phyloP scores from a whole-genome alignment of 2,888 invertebrate genomes.

The Drosophila silvestris region DNA sequence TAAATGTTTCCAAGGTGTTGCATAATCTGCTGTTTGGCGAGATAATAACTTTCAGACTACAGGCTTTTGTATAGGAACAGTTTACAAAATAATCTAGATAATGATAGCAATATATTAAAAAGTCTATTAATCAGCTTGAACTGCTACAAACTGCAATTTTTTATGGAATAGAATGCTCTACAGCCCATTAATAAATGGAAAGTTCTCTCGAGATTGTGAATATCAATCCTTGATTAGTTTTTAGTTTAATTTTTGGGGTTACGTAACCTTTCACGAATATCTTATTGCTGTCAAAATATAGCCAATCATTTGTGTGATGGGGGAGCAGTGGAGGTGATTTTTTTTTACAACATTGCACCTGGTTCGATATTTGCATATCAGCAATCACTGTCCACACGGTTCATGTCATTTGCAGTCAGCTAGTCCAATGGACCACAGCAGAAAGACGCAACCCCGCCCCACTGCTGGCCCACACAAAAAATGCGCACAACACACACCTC shows the following conservation, averaged over 20 bases:
- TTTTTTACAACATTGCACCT: slow-evolving; percentile 39
- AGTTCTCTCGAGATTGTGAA: background rate
- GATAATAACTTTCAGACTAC: slow-evolving; percentile 3
- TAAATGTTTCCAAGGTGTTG: slow-evolving; percentile 39
- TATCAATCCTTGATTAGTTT: background rate
- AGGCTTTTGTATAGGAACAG: background rate
- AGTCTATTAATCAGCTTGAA: background rate
- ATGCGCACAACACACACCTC: slow-evolving; percentile 25
- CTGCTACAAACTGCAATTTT: background rate
- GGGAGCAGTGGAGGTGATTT: background rate
- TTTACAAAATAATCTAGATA: background rate
- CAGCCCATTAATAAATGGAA: background rate
- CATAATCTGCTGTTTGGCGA: slow-evolving; percentile 35
- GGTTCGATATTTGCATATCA: slow-evolving; percentile 61
- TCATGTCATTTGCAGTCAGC: slow-evolving; percentile 66
- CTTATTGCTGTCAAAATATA: slow-evolving; percentile 42
- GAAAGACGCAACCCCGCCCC: slow-evolving; percentile 52
- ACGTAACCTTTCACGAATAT: slow-evolving; percentile 33
- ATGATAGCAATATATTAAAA: background rate
- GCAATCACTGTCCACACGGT: slow-evolving; percentile 58
- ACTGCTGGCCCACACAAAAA: slow-evolving; percentile 27
- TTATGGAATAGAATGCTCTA: background rate
- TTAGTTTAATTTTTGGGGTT: slow-evolving; percentile 14
- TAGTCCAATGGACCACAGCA: slow-evolving; percentile 53
- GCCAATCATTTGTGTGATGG: background rate